Conservation (phyloP, 2,113 vertebrate genomes). For the Genyomyrus donnyi region DNA sequence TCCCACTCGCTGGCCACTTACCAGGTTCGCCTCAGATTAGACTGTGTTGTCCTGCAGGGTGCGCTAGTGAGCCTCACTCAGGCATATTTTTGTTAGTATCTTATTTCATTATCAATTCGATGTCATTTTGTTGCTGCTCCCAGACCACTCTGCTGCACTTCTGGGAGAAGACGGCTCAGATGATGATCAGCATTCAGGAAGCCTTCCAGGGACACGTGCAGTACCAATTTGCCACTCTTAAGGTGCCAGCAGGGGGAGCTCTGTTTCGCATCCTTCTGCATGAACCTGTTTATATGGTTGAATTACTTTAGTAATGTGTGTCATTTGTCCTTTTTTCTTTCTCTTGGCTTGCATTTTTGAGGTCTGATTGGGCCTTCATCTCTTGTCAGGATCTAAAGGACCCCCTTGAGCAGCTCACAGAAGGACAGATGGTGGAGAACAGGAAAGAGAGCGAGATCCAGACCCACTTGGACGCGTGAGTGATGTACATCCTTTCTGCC, state of each 20-base stretch:
- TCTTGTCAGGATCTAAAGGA: conserved; percentile 59
- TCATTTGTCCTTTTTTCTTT: not conserved
- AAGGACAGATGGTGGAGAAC: conserved; percentile 41
- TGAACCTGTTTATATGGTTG: not conserved
- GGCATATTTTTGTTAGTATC: not conserved
- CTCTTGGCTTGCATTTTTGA: not conserved
- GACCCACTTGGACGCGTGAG: conserved; percentile 59
- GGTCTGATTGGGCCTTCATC: conserved; percentile 7
- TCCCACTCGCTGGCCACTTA: conserved; percentile 69
- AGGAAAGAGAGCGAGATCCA: conserved; percentile 40
- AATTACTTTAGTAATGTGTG: not conserved
- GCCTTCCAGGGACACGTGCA: conserved; percentile 55
- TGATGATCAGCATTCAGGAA: conserved; percentile 61
- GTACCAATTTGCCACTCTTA: conserved; percentile 59
- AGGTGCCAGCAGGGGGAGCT: conserved; percentile 42
- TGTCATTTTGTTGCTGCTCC: not conserved
- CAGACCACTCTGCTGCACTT: conserved; percentile 71
- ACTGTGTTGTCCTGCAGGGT: not conserved
- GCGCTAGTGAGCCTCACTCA: not conserved
- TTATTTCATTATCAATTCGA: not conserved
- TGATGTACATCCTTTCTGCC: not conserved
- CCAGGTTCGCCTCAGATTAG: conserved; percentile 47
- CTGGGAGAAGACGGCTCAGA: conserved; percentile 70
- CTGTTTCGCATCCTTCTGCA: not conserved
- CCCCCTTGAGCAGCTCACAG: conserved; percentile 53